phyloP scores from a whole-genome alignment of 2,888 invertebrate genomes.

The Luffia ferchaultella region DNA sequence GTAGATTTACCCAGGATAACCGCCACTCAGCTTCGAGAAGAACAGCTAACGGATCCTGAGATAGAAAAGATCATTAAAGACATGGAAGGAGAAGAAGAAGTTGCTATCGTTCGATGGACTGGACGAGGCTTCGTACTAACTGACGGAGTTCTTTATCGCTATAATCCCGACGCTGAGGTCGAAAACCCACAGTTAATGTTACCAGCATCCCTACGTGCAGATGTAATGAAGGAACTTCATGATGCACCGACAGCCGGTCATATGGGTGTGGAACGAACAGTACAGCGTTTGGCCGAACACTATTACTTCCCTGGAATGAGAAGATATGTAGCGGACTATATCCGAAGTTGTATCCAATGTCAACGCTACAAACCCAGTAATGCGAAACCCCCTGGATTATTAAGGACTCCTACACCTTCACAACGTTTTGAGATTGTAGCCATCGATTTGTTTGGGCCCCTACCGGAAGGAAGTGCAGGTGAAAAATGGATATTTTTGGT shows the following conservation, averaged over 20 bases:
- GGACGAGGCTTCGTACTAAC: constrained; percentile 5
- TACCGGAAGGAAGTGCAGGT: constrained; percentile 2
- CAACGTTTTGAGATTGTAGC: constrained; percentile 21
- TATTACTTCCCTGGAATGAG: too few relatives aligned
- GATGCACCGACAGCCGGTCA: constrained; percentile 16
- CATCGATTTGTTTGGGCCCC: constrained; percentile 18
- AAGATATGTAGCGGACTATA: too few relatives aligned
- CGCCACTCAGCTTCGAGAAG: constrained; percentile 10
- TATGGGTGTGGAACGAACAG: too few relatives aligned
- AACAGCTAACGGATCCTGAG: constrained; percentile 16
- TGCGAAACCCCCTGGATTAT: too few relatives aligned
- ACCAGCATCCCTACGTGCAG: constrained; percentile 5
- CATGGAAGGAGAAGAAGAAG: constrained; percentile 11
- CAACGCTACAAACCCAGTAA: too few relatives aligned
- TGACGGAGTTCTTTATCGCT: constrained; percentile 5
- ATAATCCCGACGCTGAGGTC: constrained; percentile 2
- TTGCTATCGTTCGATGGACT: constrained; percentile 4
- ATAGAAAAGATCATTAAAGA: constrained; percentile 15
- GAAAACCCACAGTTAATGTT: constrained; percentile 5
- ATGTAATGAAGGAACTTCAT: constrained; percentile 13
- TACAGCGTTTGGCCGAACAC: too few relatives aligned
- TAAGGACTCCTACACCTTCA: too few relatives aligned
- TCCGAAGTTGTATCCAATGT: too few relatives aligned
- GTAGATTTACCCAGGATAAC: constrained; percentile 12
- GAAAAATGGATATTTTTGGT: constrained; percentile 6